These are phyloP conservation scores for Trachelus tabidus DNA, from an alignment of 2,888 invertebrate species.

Conservation along the genomic window DNA sequence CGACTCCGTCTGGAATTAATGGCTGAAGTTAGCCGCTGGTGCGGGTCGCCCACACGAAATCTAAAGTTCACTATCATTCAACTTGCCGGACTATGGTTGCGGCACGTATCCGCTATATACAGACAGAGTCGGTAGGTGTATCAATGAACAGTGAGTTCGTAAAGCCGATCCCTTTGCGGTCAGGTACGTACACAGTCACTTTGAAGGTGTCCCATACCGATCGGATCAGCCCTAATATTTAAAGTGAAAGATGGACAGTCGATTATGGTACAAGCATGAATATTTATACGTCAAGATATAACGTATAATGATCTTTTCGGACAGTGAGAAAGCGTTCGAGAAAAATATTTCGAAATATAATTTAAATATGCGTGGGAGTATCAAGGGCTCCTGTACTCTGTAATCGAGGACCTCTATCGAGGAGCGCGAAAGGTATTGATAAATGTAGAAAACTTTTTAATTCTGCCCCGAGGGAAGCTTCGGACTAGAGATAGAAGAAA, in stretches of 20 bases:
- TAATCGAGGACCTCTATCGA: too few relatives aligned
- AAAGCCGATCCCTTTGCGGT: not conserved
- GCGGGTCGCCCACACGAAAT: constrained; percentile 20
- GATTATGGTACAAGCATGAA: not conserved
- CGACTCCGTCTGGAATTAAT: constrained; percentile 16
- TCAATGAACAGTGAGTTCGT: not conserved
- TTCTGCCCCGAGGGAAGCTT: not conserved
- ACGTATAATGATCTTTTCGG: not conserved
- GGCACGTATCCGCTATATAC: not conserved
- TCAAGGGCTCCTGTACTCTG: not conserved
- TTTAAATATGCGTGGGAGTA: not conserved
- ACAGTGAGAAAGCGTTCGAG: not conserved
- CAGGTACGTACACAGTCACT: not conserved
- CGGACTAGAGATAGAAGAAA: not conserved
- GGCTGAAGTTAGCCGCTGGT: constrained; percentile 16
- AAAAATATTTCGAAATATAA: not conserved
- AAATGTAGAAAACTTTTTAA: not conserved
- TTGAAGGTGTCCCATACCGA: not conserved
- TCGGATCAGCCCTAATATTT: not conserved
- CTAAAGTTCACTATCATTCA: constrained; percentile 20
- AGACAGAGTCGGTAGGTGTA: not conserved
- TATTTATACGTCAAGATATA: not conserved
- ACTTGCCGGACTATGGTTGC: not conserved
- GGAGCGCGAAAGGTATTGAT: not conserved
- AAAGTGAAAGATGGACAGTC: not conserved